These are phyloP conservation scores for Melanotaenia pygmaea DNA, from an alignment of 2,797 vertebrate species.

Conservation along the genomic window DNA sequence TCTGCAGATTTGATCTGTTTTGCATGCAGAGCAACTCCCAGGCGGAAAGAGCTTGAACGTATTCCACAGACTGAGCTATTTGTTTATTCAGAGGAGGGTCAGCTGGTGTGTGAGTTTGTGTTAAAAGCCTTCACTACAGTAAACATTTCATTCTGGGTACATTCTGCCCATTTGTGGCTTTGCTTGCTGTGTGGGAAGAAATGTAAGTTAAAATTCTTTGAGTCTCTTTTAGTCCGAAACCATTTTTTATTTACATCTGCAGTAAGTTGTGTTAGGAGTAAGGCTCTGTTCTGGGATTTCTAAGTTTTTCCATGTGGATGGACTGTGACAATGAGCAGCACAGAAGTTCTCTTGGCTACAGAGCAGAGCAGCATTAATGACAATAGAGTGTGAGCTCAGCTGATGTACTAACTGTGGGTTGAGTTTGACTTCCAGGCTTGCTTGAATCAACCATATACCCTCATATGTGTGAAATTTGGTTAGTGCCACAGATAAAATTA, in stretches of 20 bases:
- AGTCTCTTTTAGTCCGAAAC: neutral
- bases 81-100: slow-evolving; percentile 17
- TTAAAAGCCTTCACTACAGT: slow-evolving; percentile 5
- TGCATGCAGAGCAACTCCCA: neutral
- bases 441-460: neutral
- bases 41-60: slow-evolving; percentile 10
- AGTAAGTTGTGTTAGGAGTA: neutral
- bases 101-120: slow-evolving; percentile 25
- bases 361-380: neutral
- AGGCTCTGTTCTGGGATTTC: neutral
- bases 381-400: neutral
- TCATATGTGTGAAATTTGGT: no score
- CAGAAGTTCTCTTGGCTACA: neutral
- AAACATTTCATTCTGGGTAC: slow-evolving; percentile 34
- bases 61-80: slow-evolving; percentile 11
- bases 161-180: slow-evolving; percentile 13
- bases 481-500: no score
- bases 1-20: neutral
- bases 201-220: neutral
- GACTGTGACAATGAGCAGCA: neutral
- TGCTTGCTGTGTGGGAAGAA: neutral
- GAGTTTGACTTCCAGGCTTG: neutral
- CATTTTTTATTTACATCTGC: neutral
- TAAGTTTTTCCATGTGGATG: neutral
- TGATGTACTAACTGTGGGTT: neutral